Base-by-base conservation (phyloP, 2,797 vertebrate species). In the Mergus octosetaceus region DNA sequence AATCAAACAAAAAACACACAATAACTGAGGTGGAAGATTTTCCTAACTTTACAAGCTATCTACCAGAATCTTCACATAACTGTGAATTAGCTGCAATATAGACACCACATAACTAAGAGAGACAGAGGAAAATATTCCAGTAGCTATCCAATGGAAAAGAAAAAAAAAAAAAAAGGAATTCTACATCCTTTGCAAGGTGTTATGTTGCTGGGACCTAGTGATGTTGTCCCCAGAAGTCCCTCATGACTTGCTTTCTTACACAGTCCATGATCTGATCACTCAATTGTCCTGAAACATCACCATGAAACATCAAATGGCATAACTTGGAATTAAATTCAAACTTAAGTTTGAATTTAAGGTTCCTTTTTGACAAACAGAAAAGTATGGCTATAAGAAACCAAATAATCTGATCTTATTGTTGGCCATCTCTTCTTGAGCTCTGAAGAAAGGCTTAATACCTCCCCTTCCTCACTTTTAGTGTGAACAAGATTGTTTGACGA, bases 1-100 rank as follows among this genome's bases (percentile, higher is more conserved):
- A 47, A 47, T 47, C 20, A 47, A 47, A 43, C 17, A 43, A 43
- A 45, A 45, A 45, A 45, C 43, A 43, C 43, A 60, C 21, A 53
- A 20, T 25, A 14, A 38, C 20, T 14, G 6, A 25, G 22, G 22
- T 18, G 13, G 69, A 89, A 91, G 56, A 21, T 85, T 70, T 82
- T 82, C 28, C 64, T 70, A 25, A 51, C 64, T 91, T 94, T 82
- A 38, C 8, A 77, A 74, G 22, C 20, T 71, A 57, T 12, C 13
- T 65, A 61, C 21, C 5, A 80, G 89, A 89, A 75, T 81, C 27
- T 88, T 90, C 87, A 79, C 47, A 24, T 43, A 56, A 47, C 19
- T 60, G 51, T 89, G 47, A 60, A 57, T 36, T 56, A 78, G 32
- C 16, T 81, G 6, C 30, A 70, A 75, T 38, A 19, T 20, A 88